Conservation (phyloP, 2,797 vertebrate species). For the Tenualosa ilisha region DNA sequence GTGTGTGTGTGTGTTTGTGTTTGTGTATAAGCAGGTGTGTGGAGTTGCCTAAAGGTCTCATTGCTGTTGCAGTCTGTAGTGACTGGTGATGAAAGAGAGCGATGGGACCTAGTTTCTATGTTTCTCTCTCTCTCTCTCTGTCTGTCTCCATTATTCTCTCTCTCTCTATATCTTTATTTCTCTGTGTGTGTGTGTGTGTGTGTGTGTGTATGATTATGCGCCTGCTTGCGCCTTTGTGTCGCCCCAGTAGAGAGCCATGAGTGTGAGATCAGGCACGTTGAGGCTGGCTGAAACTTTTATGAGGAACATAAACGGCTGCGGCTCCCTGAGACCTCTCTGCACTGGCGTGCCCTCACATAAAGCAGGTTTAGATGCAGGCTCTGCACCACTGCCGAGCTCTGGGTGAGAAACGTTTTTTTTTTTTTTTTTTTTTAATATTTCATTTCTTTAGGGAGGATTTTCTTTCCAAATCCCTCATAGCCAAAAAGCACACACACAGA, state of each 20-base stretch:
- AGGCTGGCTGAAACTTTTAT: slow-evolving; percentile 29
- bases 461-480: not conserved
- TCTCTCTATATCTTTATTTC: not conserved
- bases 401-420: not conserved
- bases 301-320: slow-evolving; percentile 21
- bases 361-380: not conserved
- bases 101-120: not conserved
- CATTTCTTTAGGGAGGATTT: not conserved
- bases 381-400: not conserved
- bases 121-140: not conserved
- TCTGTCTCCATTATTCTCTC: not conserved
- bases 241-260: slow-evolving; percentile 4
- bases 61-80: slow-evolving; percentile 10
- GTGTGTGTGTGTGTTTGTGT: not conserved
- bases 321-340: not conserved
- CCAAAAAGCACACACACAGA: not conserved
- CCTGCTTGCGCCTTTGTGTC: not conserved
- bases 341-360: not conserved
- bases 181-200: not conserved
- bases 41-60: not conserved
- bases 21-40: not conserved
- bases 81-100: slow-evolving; percentile 38
- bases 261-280: slow-evolving; percentile 22
- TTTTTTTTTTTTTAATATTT: not conserved
- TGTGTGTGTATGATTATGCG: not conserved